Conservation (phyloP, 2,113 vertebrate species). For the Stegastes partitus region DNA sequence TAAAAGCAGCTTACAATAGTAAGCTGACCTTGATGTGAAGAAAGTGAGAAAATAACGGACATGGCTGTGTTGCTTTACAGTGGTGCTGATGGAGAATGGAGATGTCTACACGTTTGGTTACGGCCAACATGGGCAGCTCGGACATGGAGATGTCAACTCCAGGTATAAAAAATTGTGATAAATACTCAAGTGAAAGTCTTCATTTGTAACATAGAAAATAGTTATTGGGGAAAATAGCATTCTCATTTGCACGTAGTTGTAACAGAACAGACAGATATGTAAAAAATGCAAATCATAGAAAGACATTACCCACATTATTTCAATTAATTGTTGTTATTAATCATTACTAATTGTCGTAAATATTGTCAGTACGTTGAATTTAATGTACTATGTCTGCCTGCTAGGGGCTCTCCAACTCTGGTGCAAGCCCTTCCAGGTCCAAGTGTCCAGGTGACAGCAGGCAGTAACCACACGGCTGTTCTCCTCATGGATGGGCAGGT, state of each 20-base stretch:
- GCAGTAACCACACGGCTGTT: conserved; percentile 98
- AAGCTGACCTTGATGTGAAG: neutral
- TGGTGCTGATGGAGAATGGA: conserved; percentile 98
- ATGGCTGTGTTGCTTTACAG: conserved; percentile 74
- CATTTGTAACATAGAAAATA: neutral
- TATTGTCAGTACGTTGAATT: too few species aligned
- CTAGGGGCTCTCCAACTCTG: conserved; percentile 94
- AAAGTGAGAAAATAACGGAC: neutral
- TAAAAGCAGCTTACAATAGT: neutral
- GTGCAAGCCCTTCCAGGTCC: conserved; percentile 94
- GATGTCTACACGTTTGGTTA: conserved; percentile 99
- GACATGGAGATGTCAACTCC: conserved; percentile 97
- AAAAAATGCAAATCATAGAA: too few species aligned
- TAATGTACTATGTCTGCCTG: neutral
- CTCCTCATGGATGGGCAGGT: conserved; percentile 97
- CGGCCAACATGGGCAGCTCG: conserved; percentile 97
- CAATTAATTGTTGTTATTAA: neutral
- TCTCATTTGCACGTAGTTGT: neutral
- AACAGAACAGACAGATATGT: too few species aligned
- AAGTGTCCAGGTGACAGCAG: conserved; percentile 95
- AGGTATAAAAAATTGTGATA: conserved; percentile 82
- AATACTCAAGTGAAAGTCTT: neutral
- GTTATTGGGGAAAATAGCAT: neutral
- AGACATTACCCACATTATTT: neutral
- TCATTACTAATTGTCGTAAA: too few species aligned